These are phyloP conservation scores for Ladona fulva DNA, from an alignment of 1,140 invertebrate genomes.

Conservation along the genomic window DNA sequence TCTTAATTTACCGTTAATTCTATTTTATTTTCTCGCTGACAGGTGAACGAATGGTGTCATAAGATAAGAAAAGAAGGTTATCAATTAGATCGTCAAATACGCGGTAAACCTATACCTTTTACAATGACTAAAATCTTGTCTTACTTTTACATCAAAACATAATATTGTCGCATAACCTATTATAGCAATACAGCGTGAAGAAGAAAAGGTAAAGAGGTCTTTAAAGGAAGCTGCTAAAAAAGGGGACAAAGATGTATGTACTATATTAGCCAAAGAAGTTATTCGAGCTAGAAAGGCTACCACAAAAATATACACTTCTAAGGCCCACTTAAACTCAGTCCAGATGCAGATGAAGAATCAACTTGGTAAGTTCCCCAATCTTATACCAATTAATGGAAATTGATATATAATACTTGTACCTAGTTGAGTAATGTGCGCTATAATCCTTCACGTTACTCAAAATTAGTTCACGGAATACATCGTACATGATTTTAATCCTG, in stretches of 20 bases:
- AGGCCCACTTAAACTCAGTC: slow-evolving; percentile 96
- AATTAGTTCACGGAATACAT: too few relatives aligned
- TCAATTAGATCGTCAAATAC: slow-evolving; percentile 86
- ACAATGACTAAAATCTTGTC: too few relatives aligned
- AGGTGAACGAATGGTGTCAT: slow-evolving; percentile 92
- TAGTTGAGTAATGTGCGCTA: too few relatives aligned
- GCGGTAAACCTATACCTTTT: slow-evolving; percentile 43
- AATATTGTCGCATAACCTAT: slow-evolving; percentile 9
- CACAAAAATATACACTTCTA: slow-evolving; percentile 85
- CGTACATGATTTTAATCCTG: too few relatives aligned
- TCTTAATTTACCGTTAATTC: too few relatives aligned
- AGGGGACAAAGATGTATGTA: slow-evolving; percentile 88
- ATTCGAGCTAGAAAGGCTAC: slow-evolving; percentile 82
- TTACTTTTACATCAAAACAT: slow-evolving; percentile 13
- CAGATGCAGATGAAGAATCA: slow-evolving; percentile 98
- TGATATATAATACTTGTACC: too few relatives aligned
- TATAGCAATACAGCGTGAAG: slow-evolving; percentile 85
- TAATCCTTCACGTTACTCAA: too few relatives aligned
- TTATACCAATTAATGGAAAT: too few relatives aligned
- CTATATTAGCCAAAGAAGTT: slow-evolving; percentile 92
- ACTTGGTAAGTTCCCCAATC: slow-evolving; percentile 65
- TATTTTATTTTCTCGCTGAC: slow-evolving; percentile 27
- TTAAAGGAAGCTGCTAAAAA: slow-evolving; percentile 95
- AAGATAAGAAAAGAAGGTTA: slow-evolving; percentile 89
- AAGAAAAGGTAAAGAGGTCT: slow-evolving; percentile 90